Conservation (phyloP, 2,888 invertebrate genomes). For the Drosophila basisetae region DNA sequence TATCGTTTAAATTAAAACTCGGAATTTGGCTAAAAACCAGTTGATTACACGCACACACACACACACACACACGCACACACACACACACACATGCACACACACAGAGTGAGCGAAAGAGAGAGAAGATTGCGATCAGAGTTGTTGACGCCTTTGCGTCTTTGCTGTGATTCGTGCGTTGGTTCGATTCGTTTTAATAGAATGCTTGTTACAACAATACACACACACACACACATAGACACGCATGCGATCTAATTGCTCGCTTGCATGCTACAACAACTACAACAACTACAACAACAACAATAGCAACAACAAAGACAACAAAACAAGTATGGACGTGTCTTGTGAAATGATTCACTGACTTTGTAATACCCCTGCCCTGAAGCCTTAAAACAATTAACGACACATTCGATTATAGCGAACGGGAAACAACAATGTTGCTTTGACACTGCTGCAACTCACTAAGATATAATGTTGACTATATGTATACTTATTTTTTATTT, state of each 20-base stretch:
- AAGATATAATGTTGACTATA: neutral
- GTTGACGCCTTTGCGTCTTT: slow-evolving; percentile 62
- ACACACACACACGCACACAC: neutral
- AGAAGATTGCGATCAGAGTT: slow-evolving; percentile 21
- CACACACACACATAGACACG: slow-evolving; percentile 8
- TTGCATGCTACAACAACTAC: slow-evolving; percentile 61
- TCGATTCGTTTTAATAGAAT: slow-evolving; percentile 66
- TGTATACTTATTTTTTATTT: neutral
- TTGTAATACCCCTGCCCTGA: slow-evolving; percentile 47
- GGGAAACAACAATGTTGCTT: slow-evolving; percentile 7
- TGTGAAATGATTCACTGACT: slow-evolving; percentile 41
- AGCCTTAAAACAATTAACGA: slow-evolving; percentile 47
- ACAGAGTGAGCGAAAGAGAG: neutral
- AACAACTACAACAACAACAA: slow-evolving; percentile 38
- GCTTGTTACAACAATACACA: slow-evolving; percentile 45
- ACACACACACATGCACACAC: slow-evolving; percentile 15
- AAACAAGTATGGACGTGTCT: slow-evolving; percentile 32
- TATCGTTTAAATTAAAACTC: slow-evolving; percentile 74
- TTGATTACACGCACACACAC: slow-evolving; percentile 66
- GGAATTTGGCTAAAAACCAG: slow-evolving; percentile 78
- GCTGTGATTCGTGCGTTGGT: slow-evolving; percentile 74
- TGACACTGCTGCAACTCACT: neutral
- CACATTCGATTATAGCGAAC: slow-evolving; percentile 43
- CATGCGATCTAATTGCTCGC: slow-evolving; percentile 68
- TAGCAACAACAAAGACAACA: slow-evolving; percentile 8